Evolutionary conservation across 1,140 invertebrate species (phyloP).

Genomic region (Pseudomyrmex concolor): DNA sequence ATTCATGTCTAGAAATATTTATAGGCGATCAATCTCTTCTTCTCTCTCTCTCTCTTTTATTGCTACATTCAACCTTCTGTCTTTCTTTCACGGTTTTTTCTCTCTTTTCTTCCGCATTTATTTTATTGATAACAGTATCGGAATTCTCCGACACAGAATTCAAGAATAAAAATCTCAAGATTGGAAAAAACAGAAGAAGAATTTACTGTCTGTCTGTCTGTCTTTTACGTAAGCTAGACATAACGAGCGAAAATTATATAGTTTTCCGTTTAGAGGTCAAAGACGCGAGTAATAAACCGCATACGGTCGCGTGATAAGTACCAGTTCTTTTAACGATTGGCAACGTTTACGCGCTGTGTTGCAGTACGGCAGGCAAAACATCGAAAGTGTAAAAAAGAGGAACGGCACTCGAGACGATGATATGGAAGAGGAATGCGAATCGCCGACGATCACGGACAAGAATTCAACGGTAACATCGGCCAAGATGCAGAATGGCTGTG

Average conservation of each 20-base stretch:
- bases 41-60: too few relatives aligned
- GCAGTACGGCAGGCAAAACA: constrained; percentile 92
- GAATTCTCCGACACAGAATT: background rate
- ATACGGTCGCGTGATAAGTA: background rate
- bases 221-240: background rate
- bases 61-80: too few relatives aligned
- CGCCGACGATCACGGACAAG: constrained; percentile 60
- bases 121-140: constrained; percentile 10
- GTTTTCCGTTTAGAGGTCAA: background rate
- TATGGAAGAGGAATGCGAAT: constrained; percentile 84
- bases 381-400: constrained; percentile 89
- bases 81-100: too few relatives aligned
- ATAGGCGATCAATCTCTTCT: too few relatives aligned
- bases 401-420: constrained; percentile 83
- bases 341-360: constrained; percentile 68
- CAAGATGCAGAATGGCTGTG: constrained; percentile 78
- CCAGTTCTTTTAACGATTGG: background rate
- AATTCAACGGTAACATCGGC: constrained; percentile 64
- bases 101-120: background rate
- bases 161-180: background rate
- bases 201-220: background rate
- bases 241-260: background rate
- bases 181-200: background rate
- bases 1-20: too few relatives aligned
- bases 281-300: background rate